Evolutionary conservation across 1,140 invertebrate genomes (phyloP).

Genomic region (Bombyx mori): DNA sequence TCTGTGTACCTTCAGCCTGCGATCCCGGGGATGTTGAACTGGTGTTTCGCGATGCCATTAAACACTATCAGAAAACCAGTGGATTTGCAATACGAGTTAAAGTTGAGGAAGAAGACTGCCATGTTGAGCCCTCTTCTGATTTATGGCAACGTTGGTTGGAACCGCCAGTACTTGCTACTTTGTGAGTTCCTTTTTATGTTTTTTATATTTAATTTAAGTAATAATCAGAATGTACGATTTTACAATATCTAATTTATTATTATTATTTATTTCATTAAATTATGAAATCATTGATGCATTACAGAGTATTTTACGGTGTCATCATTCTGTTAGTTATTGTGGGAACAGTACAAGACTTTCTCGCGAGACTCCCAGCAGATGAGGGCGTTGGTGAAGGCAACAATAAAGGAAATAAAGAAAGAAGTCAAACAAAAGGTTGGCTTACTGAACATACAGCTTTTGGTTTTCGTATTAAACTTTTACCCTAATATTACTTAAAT

Average conservation of each 20-base stretch:
- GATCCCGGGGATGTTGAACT: constrained; percentile 72
- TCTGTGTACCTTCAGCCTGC: constrained; percentile 78
- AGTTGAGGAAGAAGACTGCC: constrained; percentile 74
- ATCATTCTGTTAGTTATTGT: constrained; percentile 38
- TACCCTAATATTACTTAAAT: too few species aligned
- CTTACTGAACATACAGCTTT: too few species aligned
- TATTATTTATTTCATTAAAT: background rate
- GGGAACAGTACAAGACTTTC: constrained; percentile 50
- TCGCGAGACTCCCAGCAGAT: constrained; percentile 15
- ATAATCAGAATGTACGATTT: background rate
- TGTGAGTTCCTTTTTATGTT: constrained; percentile 35
- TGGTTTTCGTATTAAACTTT: too few species aligned
- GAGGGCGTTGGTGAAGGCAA: too few species aligned
- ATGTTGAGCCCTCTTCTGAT: constrained; percentile 53
- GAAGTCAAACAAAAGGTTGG: too few species aligned
- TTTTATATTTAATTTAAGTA: background rate
- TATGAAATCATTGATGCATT: constrained; percentile 6
- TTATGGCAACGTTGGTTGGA: constrained; percentile 64
- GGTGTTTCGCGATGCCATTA: constrained; percentile 71
- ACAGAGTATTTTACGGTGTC: constrained; percentile 51
- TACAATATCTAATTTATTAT: background rate
- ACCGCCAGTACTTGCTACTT: constrained; percentile 56
- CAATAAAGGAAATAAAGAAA: too few species aligned
- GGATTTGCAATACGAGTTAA: constrained; percentile 73
- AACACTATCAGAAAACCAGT: constrained; percentile 71